Percentiles rank a stretch among this genome's conserved stretches.
Evolutionary conservation across 2,888 invertebrate species (phyloP).

Genomic region (Lamellibrachia satsuma): DNA sequence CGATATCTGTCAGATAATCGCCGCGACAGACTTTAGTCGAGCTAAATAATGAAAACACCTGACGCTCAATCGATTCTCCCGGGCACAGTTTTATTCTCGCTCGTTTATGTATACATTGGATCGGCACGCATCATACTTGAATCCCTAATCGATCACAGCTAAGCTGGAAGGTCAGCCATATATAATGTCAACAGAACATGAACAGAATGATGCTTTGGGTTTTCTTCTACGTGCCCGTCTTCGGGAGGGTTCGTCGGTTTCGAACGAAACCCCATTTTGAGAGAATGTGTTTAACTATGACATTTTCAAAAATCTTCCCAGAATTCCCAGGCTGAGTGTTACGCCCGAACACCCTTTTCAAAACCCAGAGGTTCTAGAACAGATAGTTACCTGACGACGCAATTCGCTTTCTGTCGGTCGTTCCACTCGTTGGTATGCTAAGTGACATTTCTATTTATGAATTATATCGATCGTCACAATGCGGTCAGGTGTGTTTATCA

Average conservation of each 20-base stretch:
- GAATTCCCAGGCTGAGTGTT: too few species aligned
- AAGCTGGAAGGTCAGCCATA: neutral
- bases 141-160: too few species aligned
- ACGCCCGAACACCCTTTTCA: too few species aligned
- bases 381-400: neutral
- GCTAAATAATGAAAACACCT: neutral
- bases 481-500: neutral
- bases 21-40: neutral
- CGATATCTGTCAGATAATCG: neutral
- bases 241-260: too few species aligned
- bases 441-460: neutral
- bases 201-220: neutral
- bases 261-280: too few species aligned
- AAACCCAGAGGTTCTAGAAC: too few species aligned
- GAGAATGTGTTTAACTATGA: too few species aligned
- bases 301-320: too few species aligned
- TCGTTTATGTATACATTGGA: neutral
- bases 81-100: neutral
- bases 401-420: neutral
- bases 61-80: neutral
- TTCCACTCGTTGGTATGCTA: neutral
- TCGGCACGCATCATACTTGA: neutral
- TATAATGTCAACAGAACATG: neutral
- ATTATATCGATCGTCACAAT: conserved; percentile 4
- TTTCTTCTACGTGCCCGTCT: too few species aligned